Evolutionary conservation across 2,888 invertebrate genomes (phyloP).

Genomic region (Eilema depressum): DNA sequence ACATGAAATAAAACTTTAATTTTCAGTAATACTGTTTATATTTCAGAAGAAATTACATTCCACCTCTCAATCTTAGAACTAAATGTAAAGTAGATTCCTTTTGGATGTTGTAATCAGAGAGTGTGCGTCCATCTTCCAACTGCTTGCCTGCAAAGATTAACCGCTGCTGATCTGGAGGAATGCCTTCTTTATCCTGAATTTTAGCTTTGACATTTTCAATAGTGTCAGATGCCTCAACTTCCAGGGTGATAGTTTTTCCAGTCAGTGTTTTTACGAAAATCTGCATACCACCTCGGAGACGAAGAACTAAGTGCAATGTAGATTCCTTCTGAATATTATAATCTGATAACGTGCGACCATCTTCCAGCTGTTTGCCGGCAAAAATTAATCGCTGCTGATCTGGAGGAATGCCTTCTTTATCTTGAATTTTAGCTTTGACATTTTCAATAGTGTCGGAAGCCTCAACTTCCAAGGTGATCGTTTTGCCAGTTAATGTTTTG

Average conservation of each 20-base stretch:
- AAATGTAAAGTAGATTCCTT: conserved; percentile 2
- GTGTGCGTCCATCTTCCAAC: background rate
- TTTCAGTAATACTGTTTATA: conserved; percentile 7
- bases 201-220: too few species aligned
- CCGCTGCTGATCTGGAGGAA: conserved; percentile 58
- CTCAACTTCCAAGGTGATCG: conserved; percentile 25
- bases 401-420: conserved; percentile 26
- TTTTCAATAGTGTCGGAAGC: conserved; percentile 27
- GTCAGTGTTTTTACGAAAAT: too few species aligned
- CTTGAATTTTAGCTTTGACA: conserved; percentile 25
- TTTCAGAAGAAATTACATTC: conserved; percentile 18
- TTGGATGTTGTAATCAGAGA: conserved; percentile 7
- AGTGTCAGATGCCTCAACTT: too few species aligned
- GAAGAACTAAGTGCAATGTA: conserved; percentile 78
- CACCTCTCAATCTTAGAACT: conserved; percentile 3
- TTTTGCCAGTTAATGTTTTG: conserved; percentile 26
- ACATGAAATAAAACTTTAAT: conserved; percentile 2
- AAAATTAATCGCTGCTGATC: conserved; percentile 26
- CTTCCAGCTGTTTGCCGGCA: conserved; percentile 28
- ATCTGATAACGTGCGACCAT: conserved; percentile 46
- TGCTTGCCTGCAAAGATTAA: conserved; percentile 10
- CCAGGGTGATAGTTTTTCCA: too few species aligned
- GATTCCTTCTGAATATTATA: conserved; percentile 55
- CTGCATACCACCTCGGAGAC: too few species aligned
- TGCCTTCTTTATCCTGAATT: conserved; percentile 59